Evolutionary conservation across 2,797 vertebrate species (phyloP).

Genomic region (Phylloscopus collybita): DNA sequence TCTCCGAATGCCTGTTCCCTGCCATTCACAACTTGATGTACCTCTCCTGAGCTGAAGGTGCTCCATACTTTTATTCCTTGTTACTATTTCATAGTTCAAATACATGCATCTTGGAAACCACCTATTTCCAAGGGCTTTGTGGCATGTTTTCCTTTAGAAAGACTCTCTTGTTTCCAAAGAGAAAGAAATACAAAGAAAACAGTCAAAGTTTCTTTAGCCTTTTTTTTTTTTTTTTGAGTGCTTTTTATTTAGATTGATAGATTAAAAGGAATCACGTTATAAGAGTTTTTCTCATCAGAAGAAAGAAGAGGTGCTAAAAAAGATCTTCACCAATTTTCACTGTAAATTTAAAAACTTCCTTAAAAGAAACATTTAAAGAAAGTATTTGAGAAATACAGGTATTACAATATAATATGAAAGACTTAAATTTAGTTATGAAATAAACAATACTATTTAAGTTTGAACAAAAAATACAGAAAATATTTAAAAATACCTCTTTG

Average conservation of each 20-base stretch:
- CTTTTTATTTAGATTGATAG: neutral
- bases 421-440: neutral
- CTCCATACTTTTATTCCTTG: neutral
- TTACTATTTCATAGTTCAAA: neutral
- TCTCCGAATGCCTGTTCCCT: neutral
- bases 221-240: neutral
- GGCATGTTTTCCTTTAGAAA: neutral
- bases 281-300: neutral
- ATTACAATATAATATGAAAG: neutral
- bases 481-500: neutral
- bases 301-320: neutral
- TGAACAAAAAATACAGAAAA: neutral
- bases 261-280: neutral
- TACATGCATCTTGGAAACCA: neutral
- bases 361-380: neutral
- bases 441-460: neutral
- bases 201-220: neutral
- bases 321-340: neutral
- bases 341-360: neutral
- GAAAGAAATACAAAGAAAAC: neutral
- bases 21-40: neutral
- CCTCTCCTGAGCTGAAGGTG: neutral
- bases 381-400: neutral
- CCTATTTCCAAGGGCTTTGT: neutral
- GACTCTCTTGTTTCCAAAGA: neutral